phyloP scores from a whole-genome alignment of 1,140 invertebrate species.

The Sycobia sp. region DNA sequence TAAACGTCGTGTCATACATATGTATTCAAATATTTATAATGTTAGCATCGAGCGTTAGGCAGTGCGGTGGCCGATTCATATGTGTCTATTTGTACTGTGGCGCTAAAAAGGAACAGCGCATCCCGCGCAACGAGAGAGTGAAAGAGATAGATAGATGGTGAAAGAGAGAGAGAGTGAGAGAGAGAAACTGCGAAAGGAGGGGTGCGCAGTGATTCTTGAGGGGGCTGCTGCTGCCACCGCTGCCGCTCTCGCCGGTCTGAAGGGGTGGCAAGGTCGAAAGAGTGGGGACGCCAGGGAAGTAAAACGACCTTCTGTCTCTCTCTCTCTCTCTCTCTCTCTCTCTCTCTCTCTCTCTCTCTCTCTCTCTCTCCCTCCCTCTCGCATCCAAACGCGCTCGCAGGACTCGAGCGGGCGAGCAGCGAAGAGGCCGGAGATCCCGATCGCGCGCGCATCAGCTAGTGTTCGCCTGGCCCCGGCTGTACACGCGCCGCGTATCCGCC shows the following conservation, averaged over 20 bases:
- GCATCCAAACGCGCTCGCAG: not conserved
- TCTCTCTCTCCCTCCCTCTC: not conserved
- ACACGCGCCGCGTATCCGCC: not conserved
- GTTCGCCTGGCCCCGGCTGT: conserved; percentile 34
- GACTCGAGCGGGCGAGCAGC: conserved; percentile 5
- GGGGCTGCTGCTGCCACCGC: not conserved
- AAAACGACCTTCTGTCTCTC: not conserved
- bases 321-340: not conserved
- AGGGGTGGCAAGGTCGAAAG: conserved; percentile 16
- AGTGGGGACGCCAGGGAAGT: not conserved
- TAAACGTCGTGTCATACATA: not conserved
- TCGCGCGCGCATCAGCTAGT: conserved; percentile 52
- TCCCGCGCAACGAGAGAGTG: not conserved
- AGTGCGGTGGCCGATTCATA: not conserved
- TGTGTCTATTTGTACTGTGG: conserved; percentile 4
- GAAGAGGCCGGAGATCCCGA: conserved; percentile 48
- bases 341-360: not conserved
- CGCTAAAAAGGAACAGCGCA: conserved; percentile 4
- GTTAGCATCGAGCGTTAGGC: conserved; percentile 2
- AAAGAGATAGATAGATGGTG: no score
- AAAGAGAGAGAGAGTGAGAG: conserved; percentile 1
- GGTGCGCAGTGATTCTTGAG: conserved; percentile 10
- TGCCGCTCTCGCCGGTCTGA: not conserved
- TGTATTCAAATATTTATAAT: conserved; percentile 33
- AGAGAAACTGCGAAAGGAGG: not conserved